Evolutionary conservation across 2,797 vertebrate species (phyloP), one percentile per base, ranked within the genome.

Genomic region (Gymnothorax reevesii): DNA sequence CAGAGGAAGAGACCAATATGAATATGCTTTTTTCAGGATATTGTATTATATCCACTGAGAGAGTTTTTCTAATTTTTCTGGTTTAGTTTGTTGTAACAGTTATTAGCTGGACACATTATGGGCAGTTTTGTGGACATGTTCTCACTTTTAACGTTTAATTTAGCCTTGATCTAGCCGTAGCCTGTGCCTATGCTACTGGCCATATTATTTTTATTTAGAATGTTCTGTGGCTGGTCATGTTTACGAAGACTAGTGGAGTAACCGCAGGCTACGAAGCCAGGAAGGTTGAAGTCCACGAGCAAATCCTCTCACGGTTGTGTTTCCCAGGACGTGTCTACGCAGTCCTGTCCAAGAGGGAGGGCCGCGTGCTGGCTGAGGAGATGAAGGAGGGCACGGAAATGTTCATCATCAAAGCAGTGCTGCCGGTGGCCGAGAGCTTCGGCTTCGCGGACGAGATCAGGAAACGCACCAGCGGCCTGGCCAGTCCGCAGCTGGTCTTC

Each of bases 311-410:
- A 20, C 7, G 15, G 17, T 33, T 87, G 7, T 33, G 59, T 57
- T 0, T 15, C 1, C 17, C 88, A 96, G 96, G 96, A 0, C 90
- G 94, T 57, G 97, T 99, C 12, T 99, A 99, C 0, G 98, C 95
- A 0, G 98, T 99, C 0, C 90, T 99, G 91, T 98, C 98, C 13
- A 98, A 96, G 89, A 93, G 98, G 69, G 97, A 98, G 92, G 98
- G 98, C 12, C 97, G 97, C 0, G 97, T 99, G 82, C 94, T 99
- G 22, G 96, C 97, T 0, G 98, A 99, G 82, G 98, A 99, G 92
- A 98, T 99, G 98, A 99, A 98, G 90, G 98, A 99, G 89, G 98
- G 98, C 22, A 98, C 98, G 0, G 98, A 98, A 86, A 94, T 99
- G 95, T 99, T 99, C 93, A 96, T 96, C 93, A 98, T 99, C 92